phyloP scores from a whole-genome alignment of 2,888 invertebrate species.

The Ctenicera cuprea region DNA sequence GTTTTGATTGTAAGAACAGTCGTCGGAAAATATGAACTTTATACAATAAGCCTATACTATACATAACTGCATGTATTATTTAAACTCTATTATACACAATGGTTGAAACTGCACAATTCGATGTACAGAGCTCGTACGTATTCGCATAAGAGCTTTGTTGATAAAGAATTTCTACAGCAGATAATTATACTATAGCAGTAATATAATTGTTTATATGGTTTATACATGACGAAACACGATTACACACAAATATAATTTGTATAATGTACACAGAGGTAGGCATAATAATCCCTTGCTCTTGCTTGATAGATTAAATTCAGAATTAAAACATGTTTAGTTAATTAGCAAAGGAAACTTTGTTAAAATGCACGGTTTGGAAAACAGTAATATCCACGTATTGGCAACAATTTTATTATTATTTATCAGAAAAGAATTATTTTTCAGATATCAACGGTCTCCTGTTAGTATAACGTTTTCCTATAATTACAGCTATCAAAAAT shows the following conservation, averaged over 20 bases:
- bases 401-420: too few species aligned
- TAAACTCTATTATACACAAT: conserved; percentile 46
- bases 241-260: conserved; percentile 42
- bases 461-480: too few species aligned
- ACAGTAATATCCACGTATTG: too few species aligned
- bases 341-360: not conserved
- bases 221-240: conserved; percentile 40
- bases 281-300: conserved; percentile 19
- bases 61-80: conserved; percentile 23
- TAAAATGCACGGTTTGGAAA: too few species aligned
- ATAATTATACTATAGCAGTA: conserved; percentile 38
- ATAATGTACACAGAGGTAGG: conserved; percentile 42
- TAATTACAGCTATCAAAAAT: too few species aligned
- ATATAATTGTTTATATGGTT: conserved; percentile 26
- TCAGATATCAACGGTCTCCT: too few species aligned
- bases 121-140: conserved; percentile 40
- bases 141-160: conserved; percentile 25
- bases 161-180: conserved; percentile 39
- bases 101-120: conserved; percentile 46
- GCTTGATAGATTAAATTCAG: not conserved
- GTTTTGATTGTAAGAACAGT: conserved; percentile 28
- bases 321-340: too few species aligned
- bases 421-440: too few species aligned
- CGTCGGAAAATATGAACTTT: conserved; percentile 19
- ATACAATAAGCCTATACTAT: conserved; percentile 34